A percentile compares a stretch with the other conserved stretches of the same genome.
Evolutionary conservation across 2,113 vertebrate species (phyloP).

Genomic region (Apistogramma diplotaenia): DNA sequence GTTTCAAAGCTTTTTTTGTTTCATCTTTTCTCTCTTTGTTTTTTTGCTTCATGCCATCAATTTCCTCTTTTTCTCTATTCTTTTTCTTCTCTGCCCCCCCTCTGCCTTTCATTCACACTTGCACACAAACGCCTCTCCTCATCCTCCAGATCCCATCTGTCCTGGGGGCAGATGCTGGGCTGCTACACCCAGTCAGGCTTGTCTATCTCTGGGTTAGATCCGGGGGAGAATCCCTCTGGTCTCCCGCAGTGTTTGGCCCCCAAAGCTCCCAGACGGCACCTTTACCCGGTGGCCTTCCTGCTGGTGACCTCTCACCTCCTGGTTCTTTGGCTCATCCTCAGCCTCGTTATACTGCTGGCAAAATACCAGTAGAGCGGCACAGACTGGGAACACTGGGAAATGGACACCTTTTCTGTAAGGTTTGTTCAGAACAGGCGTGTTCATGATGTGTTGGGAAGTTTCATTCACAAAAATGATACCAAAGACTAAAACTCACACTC

Average conservation of each 20-base stretch:
- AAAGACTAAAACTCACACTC: neutral
- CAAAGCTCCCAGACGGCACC: constrained; percentile 78
- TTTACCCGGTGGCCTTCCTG: constrained; percentile 94
- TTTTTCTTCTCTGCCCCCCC: neutral
- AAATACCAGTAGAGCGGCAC: constrained; percentile 86
- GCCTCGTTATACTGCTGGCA: constrained; percentile 90
- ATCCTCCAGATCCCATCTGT: constrained; percentile 55
- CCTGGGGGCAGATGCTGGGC: constrained; percentile 63
- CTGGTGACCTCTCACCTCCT: constrained; percentile 97
- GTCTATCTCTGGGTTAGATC: constrained; percentile 19
- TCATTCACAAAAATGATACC: neutral
- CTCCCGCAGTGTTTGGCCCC: constrained; percentile 26
- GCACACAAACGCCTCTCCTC: neutral
- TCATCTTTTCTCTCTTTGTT: neutral
- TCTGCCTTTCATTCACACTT: neutral
- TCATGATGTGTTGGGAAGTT: neutral
- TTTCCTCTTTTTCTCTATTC: neutral
- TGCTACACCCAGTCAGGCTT: constrained; percentile 40
- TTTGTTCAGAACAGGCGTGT: neutral
- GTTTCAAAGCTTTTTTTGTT: neutral
- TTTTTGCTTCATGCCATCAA: neutral
- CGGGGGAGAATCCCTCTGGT: neutral
- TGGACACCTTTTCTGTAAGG: neutral
- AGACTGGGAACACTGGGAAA: neutral
- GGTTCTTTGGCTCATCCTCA: constrained; percentile 97